Evolutionary conservation across 2,113 vertebrate species (phyloP), one percentile per base, ranked within the genome.

Genomic region (Thamnaconus septentrionalis): DNA sequence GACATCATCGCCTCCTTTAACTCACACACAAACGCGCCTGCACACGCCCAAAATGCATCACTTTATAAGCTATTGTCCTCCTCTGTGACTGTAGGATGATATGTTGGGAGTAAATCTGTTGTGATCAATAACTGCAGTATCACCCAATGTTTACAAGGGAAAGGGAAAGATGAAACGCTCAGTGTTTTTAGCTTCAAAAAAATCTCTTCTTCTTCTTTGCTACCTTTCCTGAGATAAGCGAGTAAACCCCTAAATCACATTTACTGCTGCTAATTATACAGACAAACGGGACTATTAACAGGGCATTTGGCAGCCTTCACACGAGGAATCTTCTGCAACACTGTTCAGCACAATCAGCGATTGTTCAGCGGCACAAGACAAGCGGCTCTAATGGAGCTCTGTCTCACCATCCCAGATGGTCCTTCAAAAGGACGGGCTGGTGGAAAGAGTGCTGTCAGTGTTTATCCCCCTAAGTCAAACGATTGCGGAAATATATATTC

Each of bases 1-100:
- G 83, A 88, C 83, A 76, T 88, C 84, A 87, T 73, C 70, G 60
- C 69, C 68, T 60, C 63, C 65, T 56, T 40, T 64, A 47, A 71
- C 41, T 43, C 55, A 9, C 71, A 63, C 66, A 64, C 59, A 18
- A 9, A 48, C 45, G 57, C 41, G 56, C 53, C 49, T 48, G 44
- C 0, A 11, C 5, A 5, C 48, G 10, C 7, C 46, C 46, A 48
- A 7, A 48, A 10, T 48, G 47, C 47, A 48, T n/a, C 48, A 50
- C 9, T 50, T 50, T 50, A 50, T 31, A 31, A 31, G 18, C 18
- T 31, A 2, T 31, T 31, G 18, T 31, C 18, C 18, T 31, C 18
- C 18, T 31, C 18, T 31, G 18, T 2, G 18, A 31, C 18, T 31
- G 18, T 31, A 31, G 18, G 18, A 31, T 31, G 18, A 31, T 31